phyloP scores from a whole-genome alignment of 2,113 vertebrate genomes.

The Clarias gariepinus region DNA sequence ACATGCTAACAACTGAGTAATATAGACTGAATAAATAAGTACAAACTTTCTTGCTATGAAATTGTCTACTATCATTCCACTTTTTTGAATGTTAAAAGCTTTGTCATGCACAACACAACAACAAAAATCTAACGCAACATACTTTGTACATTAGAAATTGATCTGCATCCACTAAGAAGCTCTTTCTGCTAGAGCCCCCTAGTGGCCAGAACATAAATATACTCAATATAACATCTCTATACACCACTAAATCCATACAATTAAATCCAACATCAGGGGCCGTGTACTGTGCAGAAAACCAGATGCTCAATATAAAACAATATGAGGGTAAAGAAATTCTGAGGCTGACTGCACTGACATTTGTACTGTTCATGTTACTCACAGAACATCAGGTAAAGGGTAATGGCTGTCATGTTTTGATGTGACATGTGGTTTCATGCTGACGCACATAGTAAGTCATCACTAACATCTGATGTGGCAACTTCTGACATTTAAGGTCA shows the following conservation, averaged over 20 bases:
- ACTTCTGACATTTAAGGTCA: slow-evolving; percentile 34
- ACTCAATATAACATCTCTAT: not conserved
- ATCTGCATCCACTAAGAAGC: not conserved
- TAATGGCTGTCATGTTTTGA: slow-evolving; percentile 24
- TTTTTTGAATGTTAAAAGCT: not conserved
- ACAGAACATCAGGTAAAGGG: slow-evolving; percentile 8
- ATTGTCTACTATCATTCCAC: not conserved
- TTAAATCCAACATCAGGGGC: not conserved
- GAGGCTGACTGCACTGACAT: not conserved
- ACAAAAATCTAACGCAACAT: no score
- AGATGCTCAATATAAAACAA: not conserved
- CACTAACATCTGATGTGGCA: slow-evolving; percentile 31
- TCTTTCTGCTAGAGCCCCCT: slow-evolving; percentile 48
- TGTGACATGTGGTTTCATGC: slow-evolving; percentile 25
- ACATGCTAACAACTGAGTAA: slow-evolving; percentile 15
- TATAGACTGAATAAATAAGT: slow-evolving; percentile 2
- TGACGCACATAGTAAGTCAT: slow-evolving; percentile 42
- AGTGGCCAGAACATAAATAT: slow-evolving; percentile 25
- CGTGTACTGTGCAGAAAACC: not conserved
- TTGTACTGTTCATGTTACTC: not conserved
- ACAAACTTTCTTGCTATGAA: not conserved
- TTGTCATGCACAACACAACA: not conserved
- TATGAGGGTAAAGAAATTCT: not conserved
- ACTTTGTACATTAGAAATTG: not conserved
- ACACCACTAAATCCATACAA: not conserved